These are phyloP conservation scores for Graphium colonna DNA, from an alignment of 2,888 invertebrate genomes.

Conservation along the genomic window DNA sequence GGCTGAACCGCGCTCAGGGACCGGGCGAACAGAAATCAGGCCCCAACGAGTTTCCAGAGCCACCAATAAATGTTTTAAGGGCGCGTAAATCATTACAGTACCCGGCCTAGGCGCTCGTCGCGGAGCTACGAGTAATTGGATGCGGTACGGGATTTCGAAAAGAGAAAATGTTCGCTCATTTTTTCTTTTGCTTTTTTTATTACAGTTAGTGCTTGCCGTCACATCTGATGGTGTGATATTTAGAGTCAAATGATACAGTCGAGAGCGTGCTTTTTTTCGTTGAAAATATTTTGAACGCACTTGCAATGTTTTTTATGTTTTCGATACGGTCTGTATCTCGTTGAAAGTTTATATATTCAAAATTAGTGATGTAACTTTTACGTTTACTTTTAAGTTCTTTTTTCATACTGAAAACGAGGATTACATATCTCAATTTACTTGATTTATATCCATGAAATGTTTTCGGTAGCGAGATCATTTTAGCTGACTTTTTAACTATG, in stretches of 20 bases:
- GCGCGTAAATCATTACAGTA: slow-evolving; percentile 64
- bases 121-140: slow-evolving; percentile 26
- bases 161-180: not conserved
- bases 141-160: slow-evolving; percentile 21
- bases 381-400: too few species aligned
- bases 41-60: slow-evolving; percentile 37
- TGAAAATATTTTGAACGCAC: not conserved
- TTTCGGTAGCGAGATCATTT: too few species aligned
- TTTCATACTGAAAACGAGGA: too few species aligned
- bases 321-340: too few species aligned
- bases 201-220: not conserved
- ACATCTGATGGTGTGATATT: not conserved
- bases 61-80: slow-evolving; percentile 66
- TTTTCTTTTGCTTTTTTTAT: not conserved
- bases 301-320: not conserved
- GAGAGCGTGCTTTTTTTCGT: not conserved
- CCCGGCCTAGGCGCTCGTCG: slow-evolving; percentile 35
- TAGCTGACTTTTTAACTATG: too few species aligned
- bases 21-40: slow-evolving; percentile 36
- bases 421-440: not conserved
- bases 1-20: too few species aligned
- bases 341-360: too few species aligned
- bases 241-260: not conserved
- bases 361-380: too few species aligned
- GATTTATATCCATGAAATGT: too few species aligned